Conservation (phyloP, 2,113 vertebrate species). For the Channa maculata region DNA sequence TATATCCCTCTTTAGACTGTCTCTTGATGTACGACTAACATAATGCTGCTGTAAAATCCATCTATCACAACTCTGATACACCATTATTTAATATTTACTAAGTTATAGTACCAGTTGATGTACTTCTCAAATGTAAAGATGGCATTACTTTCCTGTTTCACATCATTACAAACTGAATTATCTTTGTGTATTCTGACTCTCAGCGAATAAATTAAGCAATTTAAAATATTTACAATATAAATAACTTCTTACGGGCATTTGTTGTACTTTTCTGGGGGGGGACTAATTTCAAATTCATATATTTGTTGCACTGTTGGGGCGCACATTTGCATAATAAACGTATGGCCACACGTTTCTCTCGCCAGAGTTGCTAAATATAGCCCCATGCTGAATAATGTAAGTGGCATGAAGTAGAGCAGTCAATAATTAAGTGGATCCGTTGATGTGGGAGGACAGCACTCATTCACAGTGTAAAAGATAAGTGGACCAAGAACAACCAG, state of each 20-base stretch:
- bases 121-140: background rate
- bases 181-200: too few species aligned
- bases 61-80: background rate
- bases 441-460: conserved; percentile 81
- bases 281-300: too few species aligned
- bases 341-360: conserved; percentile 70
- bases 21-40: background rate
- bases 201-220: too few species aligned
- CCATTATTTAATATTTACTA: background rate
- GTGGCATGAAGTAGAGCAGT: conserved; percentile 82
- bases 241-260: too few species aligned
- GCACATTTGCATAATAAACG: conserved; percentile 78
- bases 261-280: too few species aligned
- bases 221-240: too few species aligned
- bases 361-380: conserved; percentile 85
- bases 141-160: background rate
- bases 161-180: background rate
- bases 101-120: background rate
- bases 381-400: conserved; percentile 85
- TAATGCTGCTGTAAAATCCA: background rate
- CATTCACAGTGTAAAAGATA: conserved; percentile 72
- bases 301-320: conserved; percentile 54
- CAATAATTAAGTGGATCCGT: conserved; percentile 87
- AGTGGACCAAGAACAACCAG: conserved; percentile 61
- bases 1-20: background rate